Conservation (phyloP, 2,113 vertebrate species). For the Coracopsis vasa region DNA sequence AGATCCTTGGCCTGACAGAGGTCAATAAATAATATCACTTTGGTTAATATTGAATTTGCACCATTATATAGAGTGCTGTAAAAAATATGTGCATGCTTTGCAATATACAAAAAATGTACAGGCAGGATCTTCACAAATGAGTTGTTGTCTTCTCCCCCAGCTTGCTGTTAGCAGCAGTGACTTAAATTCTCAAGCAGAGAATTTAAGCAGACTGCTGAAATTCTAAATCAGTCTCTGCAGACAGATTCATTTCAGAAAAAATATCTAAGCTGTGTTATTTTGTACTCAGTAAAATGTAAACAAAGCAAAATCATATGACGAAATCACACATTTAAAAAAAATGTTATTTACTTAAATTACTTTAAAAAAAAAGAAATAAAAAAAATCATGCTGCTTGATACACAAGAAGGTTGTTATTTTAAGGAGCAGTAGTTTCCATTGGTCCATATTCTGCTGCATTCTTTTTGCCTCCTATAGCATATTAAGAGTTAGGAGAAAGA, state of each 20-base stretch:
- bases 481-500: background rate
- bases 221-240: background rate
- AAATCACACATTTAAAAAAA: background rate
- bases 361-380: background rate
- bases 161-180: background rate
- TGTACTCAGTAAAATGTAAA: background rate
- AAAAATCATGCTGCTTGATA: background rate
- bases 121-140: background rate
- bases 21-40: background rate
- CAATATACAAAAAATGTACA: background rate
- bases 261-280: background rate
- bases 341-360: background rate
- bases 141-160: background rate
- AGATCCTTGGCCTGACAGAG: background rate
- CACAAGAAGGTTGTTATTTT: background rate
- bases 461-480: background rate
- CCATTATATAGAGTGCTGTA: background rate
- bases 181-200: no score
- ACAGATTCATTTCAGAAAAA: background rate
- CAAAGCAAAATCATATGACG: background rate
- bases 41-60: background rate
- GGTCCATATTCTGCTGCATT: background rate
- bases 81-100: background rate
- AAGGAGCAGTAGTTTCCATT: background rate
- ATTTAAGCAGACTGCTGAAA: background rate